These are phyloP conservation scores for Thalassarche chlororhynchos DNA, from an alignment of 2,113 vertebrate species.

Conservation along the genomic window DNA sequence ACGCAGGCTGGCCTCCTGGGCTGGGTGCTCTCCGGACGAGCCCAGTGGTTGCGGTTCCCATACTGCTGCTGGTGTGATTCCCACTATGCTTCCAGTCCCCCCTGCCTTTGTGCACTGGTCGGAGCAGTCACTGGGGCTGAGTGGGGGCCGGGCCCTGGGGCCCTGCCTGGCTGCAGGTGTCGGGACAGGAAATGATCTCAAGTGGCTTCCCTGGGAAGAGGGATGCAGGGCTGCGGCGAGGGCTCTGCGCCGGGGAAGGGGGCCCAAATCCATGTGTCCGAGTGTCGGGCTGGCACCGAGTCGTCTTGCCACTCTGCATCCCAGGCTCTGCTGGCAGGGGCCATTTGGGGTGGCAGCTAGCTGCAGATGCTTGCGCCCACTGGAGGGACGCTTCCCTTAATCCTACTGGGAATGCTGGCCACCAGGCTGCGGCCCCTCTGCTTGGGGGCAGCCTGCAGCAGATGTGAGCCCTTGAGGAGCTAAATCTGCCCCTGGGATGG, in stretches of 20 bases:
- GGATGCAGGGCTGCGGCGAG: accelerated
- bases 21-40: not conserved
- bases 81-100: not conserved
- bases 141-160: accelerated
- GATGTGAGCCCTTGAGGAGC: not conserved
- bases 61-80: not conserved
- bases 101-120: not conserved
- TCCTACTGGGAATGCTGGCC: not conserved
- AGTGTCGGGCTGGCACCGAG: not conserved
- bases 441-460: not conserved
- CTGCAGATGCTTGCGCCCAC: accelerated
- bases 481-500: not conserved
- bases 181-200: not conserved
- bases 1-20: accelerated
- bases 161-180: not conserved
- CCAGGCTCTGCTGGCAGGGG: not conserved
- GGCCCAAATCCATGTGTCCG: accelerated
- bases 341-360: not conserved
- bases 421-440: accelerated
- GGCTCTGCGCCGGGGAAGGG: accelerated
- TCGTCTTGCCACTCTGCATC: accelerated
- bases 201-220: not conserved
- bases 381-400: not conserved
- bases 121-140: not conserved
- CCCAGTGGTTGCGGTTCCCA: accelerated